These are phyloP conservation scores for Drosophila yakuba DNA, from an alignment of 1,140 invertebrate species.

Conservation along the genomic window DNA sequence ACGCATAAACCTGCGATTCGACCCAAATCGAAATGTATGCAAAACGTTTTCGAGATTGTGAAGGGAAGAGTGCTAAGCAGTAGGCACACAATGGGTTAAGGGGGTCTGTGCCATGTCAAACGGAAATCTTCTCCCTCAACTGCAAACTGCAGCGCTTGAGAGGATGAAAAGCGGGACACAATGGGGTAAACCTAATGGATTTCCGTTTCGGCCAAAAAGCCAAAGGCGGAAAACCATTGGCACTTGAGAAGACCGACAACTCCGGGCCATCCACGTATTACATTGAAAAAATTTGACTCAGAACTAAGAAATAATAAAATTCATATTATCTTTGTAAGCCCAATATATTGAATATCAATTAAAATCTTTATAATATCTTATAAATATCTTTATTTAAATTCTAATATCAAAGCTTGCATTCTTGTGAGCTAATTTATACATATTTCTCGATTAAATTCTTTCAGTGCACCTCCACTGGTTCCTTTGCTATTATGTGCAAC, in stretches of 20 bases:
- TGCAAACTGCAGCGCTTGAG: slow-evolving; percentile 63
- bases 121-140: slow-evolving; percentile 69
- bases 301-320: no score
- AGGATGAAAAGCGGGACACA: slow-evolving; percentile 15
- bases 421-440: no score
- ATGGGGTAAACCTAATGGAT: slow-evolving; percentile 72
- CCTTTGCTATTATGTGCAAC: slow-evolving; percentile 25
- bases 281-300: no score
- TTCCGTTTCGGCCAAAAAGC: slow-evolving; percentile 67
- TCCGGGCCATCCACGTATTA: background rate
- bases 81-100: slow-evolving; percentile 1
- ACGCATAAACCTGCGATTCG: slow-evolving; percentile 52
- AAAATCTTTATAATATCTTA: no score
- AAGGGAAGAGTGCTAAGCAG: background rate
- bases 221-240: slow-evolving; percentile 69
- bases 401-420: no score
- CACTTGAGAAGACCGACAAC: slow-evolving; percentile 59
- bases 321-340: no score
- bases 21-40: slow-evolving; percentile 52
- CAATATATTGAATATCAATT: no score
- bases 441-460: background rate
- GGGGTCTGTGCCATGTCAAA: slow-evolving; percentile 58
- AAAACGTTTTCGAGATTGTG: slow-evolving; percentile 70
- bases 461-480: background rate
- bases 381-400: no score